Base-by-base conservation (phyloP, 2,797 vertebrate genomes). In the Spinus pinus region DNA sequence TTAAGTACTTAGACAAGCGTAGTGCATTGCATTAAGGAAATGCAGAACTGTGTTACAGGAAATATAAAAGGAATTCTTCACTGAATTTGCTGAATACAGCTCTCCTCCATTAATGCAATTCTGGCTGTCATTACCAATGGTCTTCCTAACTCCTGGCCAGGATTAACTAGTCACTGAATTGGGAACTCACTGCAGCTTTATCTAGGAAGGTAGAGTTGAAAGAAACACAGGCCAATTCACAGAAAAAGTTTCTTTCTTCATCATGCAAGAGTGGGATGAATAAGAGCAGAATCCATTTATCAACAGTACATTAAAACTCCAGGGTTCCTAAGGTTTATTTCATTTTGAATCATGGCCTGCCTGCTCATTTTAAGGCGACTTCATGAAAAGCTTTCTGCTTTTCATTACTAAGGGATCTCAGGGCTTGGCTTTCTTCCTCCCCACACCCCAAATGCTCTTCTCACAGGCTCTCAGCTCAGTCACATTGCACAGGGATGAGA, bases 301-400 rank as follows among this genome's bases (percentile, higher is more conserved):
- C 92, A 97, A 94, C 79, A 90, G 64, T 84, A 78, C 42, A 93
- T 96, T 95, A 93, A 88, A 96, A 95, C 73, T 85, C 70, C 93
- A 94, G 94, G 75, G 83, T 86, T 96, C 90, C 83, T 75, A 81
- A 96, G 83, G 87, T 95, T 96, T 97, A 86, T 95, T 96, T 96
- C 41, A 56, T 94, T 97, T 95, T 33, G 24, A 92, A 96, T 94
- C 72, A 91, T 51, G 86, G 89, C 66, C 88, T 94, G 87, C 90
- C 83, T 96, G 66, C 65, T 96, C 89, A 92, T 91, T 93, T 95
- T 84, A 92, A 91, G 0, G 0, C 46, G 72, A 80, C 84, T 96
- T 94, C 78, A 64, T 41, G 60, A 89, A 93, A 96, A 94, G 39
- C 78, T 58, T 42, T 79, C 78, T 92, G 60, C 39, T 61, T 61